Conservation (phyloP, 2,797 vertebrate species). For the Parauchenoglanis ngamensis region DNA sequence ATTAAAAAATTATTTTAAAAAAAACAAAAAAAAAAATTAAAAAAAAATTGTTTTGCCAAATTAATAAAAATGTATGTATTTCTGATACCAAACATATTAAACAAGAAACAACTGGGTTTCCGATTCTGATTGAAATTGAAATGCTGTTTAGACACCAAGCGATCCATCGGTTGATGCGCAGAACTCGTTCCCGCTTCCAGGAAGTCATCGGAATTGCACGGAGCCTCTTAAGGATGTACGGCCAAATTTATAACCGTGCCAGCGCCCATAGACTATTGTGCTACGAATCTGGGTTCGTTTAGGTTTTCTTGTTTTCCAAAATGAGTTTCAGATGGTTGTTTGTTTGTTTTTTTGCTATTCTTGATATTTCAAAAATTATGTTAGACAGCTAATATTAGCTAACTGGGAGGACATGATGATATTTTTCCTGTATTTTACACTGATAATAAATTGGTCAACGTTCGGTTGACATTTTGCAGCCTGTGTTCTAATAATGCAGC, state of each 20-base stretch:
- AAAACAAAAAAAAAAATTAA: no score
- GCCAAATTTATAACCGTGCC: slow-evolving; percentile 24
- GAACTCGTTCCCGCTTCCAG: neutral
- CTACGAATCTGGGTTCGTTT: neutral
- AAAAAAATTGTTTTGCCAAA: neutral
- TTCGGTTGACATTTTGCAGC: neutral
- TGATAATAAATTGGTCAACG: no score
- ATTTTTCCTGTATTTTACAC: no score
- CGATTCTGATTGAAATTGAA: neutral
- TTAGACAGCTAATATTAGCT: no score
- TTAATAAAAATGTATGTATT: neutral
- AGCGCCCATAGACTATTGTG: slow-evolving; percentile 3
- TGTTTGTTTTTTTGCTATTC: no score
- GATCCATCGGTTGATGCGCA: neutral
- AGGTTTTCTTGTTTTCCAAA: neutral
- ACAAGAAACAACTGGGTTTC: neutral
- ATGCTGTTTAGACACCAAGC: slow-evolving; percentile 9
- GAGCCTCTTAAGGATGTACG: slow-evolving; percentile 27
- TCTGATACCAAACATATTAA: neutral
- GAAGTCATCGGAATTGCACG: slow-evolving; percentile 37
- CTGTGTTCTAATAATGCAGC: neutral
- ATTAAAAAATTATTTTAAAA: no score
- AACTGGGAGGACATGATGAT: no score
- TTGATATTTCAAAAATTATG: no score
- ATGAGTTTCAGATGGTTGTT: neutral